Percentiles rank a stretch among this genome's conserved stretches.
These are phyloP conservation scores for Cephus runcator DNA, from an alignment of 2,888 invertebrate genomes.

Conservation along the genomic window DNA sequence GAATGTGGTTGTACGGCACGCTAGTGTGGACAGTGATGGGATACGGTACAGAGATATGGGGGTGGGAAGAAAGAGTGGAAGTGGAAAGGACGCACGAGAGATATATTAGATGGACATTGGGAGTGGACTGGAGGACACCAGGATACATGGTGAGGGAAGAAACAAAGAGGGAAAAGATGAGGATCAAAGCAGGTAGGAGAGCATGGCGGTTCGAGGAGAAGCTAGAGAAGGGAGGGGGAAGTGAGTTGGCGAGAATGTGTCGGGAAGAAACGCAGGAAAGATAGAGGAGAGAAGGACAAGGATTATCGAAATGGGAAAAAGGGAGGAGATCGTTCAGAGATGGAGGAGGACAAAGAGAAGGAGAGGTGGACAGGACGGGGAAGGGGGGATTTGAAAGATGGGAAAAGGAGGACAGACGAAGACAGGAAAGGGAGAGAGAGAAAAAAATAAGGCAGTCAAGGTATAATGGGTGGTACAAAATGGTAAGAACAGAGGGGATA, in stretches of 20 bases:
- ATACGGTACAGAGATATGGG: constrained; percentile 23
- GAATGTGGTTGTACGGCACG: constrained; percentile 14
- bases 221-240: constrained; percentile 3
- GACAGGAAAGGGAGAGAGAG: not conserved
- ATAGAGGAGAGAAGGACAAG: not conserved
- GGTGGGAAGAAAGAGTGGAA: constrained; percentile 17
- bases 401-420: no score
- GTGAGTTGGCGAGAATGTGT: constrained; percentile 2
- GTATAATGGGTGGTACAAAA: no score
- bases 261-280: constrained; percentile 1
- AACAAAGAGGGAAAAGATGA: not conserved
- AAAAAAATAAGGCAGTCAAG: no score
- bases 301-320: not conserved
- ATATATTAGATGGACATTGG: constrained; percentile 11
- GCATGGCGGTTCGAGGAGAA: constrained; percentile 3
- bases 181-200: constrained; percentile 2
- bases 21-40: constrained; percentile 14
- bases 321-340: not conserved
- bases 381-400: not conserved
- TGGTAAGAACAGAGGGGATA: no score
- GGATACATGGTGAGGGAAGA: constrained; percentile 12
- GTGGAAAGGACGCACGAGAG: constrained; percentile 10
- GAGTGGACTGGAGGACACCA: constrained; percentile 14
- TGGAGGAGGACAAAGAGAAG: not conserved
- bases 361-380: not conserved